Evolutionary conservation across 2,888 invertebrate species (phyloP).

Genomic region (Heliconius ismenius): DNA sequence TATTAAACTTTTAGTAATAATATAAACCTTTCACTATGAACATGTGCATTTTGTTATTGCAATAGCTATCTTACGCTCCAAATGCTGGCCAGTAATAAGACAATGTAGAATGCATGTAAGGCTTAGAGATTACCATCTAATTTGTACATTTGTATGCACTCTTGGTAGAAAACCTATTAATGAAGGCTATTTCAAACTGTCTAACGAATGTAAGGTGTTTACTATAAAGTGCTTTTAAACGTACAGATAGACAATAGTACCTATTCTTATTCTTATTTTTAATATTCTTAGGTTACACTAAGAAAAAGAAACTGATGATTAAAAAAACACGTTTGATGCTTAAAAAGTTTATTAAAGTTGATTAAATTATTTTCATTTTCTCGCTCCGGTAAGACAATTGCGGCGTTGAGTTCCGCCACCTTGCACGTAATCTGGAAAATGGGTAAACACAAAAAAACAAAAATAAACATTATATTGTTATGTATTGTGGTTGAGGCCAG

Average conservation of each 20-base stretch:
- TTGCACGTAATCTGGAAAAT: too few species aligned
- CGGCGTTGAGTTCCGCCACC: too few species aligned
- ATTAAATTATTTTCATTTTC: too few species aligned
- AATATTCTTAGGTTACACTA: not conserved
- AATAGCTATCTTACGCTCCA: constrained; percentile 33
- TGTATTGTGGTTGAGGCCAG: too few species aligned
- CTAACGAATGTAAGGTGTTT: constrained; percentile 39
- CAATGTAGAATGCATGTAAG: constrained; percentile 9
- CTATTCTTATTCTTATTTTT: not conserved
- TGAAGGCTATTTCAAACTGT: constrained; percentile 53
- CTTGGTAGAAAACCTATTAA: constrained; percentile 58
- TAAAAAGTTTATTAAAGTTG: too few species aligned
- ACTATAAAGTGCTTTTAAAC: constrained; percentile 13
- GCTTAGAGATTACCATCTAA: constrained; percentile 34
- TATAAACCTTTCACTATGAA: not conserved
- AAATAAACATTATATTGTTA: too few species aligned
- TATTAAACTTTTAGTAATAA: not conserved
- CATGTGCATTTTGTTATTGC: not conserved
- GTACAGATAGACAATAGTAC: not conserved
- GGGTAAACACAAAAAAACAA: too few species aligned
- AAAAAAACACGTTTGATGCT: not conserved
- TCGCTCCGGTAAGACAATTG: too few species aligned
- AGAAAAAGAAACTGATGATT: not conserved
- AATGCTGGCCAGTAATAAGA: constrained; percentile 21
- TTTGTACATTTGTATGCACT: constrained; percentile 59